Conservation (phyloP, 2,797 vertebrate genomes). For the Rhinichthys osculus region DNA sequence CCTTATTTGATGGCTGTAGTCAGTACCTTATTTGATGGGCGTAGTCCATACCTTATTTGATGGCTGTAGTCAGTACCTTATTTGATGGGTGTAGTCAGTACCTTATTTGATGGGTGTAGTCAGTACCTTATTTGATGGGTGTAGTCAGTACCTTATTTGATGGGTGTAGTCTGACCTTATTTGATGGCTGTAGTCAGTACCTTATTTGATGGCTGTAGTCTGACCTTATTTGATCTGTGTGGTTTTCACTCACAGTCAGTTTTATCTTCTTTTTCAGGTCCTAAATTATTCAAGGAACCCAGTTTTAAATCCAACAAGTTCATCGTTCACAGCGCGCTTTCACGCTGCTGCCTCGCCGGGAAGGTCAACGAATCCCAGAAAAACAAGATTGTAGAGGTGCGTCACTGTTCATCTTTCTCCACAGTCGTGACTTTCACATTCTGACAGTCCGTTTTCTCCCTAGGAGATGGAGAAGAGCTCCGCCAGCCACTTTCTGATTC, state of each 20-base stretch:
- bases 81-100: no score
- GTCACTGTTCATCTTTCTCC: neutral
- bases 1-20: no score
- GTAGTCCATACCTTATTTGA: no score
- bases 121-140: no score
- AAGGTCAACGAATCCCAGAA: conserved; percentile 91
- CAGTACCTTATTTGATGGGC: no score
- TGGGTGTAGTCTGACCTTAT: no score
- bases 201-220: neutral
- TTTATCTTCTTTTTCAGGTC: conserved; percentile 73
- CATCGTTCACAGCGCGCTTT: conserved; percentile 91
- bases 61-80: no score
- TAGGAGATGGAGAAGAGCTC: conserved; percentile 92
- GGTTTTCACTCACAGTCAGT: neutral
- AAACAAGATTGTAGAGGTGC: conserved; percentile 88
- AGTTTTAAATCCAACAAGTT: conserved; percentile 95
- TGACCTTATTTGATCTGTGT: neutral
- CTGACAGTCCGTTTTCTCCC: neutral
- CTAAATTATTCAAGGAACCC: conserved; percentile 90
- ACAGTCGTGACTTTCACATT: neutral
- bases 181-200: neutral
- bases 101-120: no score
- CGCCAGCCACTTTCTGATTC: conserved; percentile 91
- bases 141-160: no score
- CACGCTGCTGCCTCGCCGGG: conserved; percentile 91